These are phyloP conservation scores for Acrocyrtus sp. DNA, from an alignment of 2,888 invertebrate genomes.

Conservation along the genomic window DNA sequence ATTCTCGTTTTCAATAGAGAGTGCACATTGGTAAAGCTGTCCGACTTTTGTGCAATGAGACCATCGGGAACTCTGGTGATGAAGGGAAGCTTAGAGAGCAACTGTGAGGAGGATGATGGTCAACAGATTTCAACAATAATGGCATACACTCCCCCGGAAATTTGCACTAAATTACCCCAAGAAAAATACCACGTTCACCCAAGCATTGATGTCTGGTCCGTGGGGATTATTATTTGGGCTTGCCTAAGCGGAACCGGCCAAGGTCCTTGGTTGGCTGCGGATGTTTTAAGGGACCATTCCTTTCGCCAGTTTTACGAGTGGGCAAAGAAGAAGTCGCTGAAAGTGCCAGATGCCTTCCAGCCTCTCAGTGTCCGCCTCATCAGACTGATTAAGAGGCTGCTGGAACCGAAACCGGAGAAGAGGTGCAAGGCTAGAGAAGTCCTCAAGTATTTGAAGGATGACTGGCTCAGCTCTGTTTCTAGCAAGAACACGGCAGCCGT, in stretches of 20 bases:
- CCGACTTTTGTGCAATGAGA: slow-evolving; percentile 79
- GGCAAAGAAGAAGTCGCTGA: slow-evolving; percentile 73
- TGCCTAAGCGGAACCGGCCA: slow-evolving; percentile 73
- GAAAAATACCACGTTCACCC: slow-evolving; percentile 75
- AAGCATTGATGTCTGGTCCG: slow-evolving; percentile 80
- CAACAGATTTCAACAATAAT: slow-evolving; percentile 17
- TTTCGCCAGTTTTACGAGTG: slow-evolving; percentile 76
- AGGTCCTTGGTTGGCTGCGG: slow-evolving; percentile 78
- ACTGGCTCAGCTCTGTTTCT: slow-evolving; percentile 50
- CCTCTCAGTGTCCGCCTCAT: slow-evolving; percentile 72
- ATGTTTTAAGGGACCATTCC: slow-evolving; percentile 75
- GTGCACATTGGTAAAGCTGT: slow-evolving; percentile 75
- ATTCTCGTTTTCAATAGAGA: slow-evolving; percentile 78
- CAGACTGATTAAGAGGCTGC: slow-evolving; percentile 57
- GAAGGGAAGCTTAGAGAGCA: slow-evolving; percentile 66
- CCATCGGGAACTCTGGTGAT: slow-evolving; percentile 71
- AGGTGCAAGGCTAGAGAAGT: slow-evolving; percentile 59
- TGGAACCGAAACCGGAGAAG: slow-evolving; percentile 60
- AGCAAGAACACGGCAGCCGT: slow-evolving; percentile 32
- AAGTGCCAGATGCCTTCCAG: slow-evolving; percentile 71
- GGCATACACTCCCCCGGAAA: slow-evolving; percentile 55
- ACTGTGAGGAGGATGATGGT: slow-evolving; percentile 24
- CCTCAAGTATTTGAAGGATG: slow-evolving; percentile 59
- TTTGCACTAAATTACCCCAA: slow-evolving; percentile 72
- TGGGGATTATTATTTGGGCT: slow-evolving; percentile 77